These are phyloP conservation scores for Coccyzus lansbergi DNA, from an alignment of 2,797 vertebrate genomes.

Conservation along the genomic window DNA sequence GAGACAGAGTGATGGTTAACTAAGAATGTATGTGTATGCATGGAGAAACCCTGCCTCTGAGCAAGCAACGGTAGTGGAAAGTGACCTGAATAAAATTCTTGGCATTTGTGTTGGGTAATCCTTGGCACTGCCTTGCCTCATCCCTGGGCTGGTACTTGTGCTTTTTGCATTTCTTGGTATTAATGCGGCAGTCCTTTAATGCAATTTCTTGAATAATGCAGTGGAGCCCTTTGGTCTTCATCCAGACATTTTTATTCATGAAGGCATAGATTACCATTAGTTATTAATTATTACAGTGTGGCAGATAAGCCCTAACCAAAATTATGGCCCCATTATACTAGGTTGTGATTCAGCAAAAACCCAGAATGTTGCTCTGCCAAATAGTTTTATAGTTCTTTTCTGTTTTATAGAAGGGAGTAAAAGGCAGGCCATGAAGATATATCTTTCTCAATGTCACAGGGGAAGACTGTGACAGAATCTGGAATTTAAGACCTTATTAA, in stretches of 20 bases:
- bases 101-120: fast-evolving
- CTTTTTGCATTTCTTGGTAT: not conserved
- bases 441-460: not conserved
- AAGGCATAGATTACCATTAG: not conserved
- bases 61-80: fast-evolving
- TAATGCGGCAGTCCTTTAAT: not conserved
- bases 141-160: not conserved
- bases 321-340: not conserved
- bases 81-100: not conserved
- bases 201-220: not conserved
- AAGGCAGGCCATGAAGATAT: not conserved
- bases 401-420: not conserved
- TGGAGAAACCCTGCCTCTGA: not conserved
- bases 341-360: constrained; percentile 27
- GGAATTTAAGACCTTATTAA: constrained; percentile 36
- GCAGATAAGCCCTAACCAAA: not conserved
- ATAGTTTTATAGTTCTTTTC: not conserved
- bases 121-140: not conserved
- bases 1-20: not conserved
- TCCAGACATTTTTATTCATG: not conserved
- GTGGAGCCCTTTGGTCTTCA: not conserved
- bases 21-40: fast-evolving
- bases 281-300: constrained; percentile 4
- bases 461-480: not conserved
- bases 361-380: not conserved